Conservation (phyloP, 2,113 vertebrate genomes). For the Eurypyga helias region DNA sequence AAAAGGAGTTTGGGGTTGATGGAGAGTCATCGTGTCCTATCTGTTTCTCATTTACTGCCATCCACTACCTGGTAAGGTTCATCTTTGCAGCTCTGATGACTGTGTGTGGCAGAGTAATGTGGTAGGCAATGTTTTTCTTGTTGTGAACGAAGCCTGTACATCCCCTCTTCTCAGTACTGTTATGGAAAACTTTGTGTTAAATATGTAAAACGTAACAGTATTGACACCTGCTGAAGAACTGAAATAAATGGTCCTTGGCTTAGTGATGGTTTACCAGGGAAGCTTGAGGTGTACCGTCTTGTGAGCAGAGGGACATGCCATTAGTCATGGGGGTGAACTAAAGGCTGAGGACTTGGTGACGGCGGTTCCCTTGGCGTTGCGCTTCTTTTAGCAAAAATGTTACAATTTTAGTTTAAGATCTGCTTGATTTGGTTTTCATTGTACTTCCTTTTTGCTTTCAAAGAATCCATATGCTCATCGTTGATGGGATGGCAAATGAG, state of each 20-base stretch:
- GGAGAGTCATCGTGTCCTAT: background rate
- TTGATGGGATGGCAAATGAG: background rate
- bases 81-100: background rate
- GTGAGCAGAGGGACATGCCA: background rate
- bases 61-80: accelerated
- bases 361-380: background rate
- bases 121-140: background rate
- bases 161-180: background rate
- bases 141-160: background rate
- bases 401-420: background rate
- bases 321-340: background rate
- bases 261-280: background rate
- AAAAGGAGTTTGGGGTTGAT: background rate
- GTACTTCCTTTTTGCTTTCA: background rate
- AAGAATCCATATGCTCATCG: accelerated
- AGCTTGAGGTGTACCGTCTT: background rate
- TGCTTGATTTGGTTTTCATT: background rate
- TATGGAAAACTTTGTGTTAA: too few species aligned
- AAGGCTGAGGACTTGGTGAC: background rate
- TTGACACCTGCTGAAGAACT: background rate
- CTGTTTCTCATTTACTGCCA: background rate
- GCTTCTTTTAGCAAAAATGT: background rate
- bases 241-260: background rate
- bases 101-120: background rate
- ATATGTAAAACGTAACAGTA: too few species aligned